Evolutionary conservation across 2,888 invertebrate species (phyloP), one percentile per base, ranked within the genome.

Genomic region (Mycalesis mineus): DNA sequence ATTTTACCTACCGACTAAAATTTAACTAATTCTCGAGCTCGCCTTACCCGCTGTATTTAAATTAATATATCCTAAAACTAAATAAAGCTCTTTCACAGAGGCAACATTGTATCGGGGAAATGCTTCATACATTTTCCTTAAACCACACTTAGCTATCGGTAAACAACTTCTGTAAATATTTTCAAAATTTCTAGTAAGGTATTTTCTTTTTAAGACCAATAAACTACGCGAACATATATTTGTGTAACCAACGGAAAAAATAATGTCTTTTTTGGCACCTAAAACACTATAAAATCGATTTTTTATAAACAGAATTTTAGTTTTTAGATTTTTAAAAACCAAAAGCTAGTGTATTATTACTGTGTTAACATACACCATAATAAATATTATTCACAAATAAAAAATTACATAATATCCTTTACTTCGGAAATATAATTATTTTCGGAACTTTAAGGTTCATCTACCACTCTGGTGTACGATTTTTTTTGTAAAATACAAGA

Each of bases 11-110:
- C 5, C 3, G 22, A 2, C 11, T 36, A 36, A 11, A 36, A 36
- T 36, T 9, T 36, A 36, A 11, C 36, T 36, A 36, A 11, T 8
- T 31, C 22, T 13, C 28, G 17, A 47, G 39, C 29, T 13, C 13
- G 33, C 37, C 42, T 37, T 29, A 33, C 37, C 41, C 11, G 40
- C 50, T 37, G 3, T 44, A 44, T 51, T 62, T 60, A 57, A 62
- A 62, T 62, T 56, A 61, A 42, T 57, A 40, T 28, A 7, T 44
- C 58, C 49, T 61, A 60, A 54, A 58, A 44, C 63, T 63, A 60
- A 58, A 62, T 63, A 66, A 65, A 66, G 65, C 63, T 66, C 59
- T 57, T 61, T 49, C 28, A 42, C 49, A 64, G 65, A 64, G 62
- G 63, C 65, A 61, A 60, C 55, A 44, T 55, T 57, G 52, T 55